Base-by-base conservation (phyloP, 1,140 invertebrate genomes). In the Diplogasteroides magnus region DNA sequence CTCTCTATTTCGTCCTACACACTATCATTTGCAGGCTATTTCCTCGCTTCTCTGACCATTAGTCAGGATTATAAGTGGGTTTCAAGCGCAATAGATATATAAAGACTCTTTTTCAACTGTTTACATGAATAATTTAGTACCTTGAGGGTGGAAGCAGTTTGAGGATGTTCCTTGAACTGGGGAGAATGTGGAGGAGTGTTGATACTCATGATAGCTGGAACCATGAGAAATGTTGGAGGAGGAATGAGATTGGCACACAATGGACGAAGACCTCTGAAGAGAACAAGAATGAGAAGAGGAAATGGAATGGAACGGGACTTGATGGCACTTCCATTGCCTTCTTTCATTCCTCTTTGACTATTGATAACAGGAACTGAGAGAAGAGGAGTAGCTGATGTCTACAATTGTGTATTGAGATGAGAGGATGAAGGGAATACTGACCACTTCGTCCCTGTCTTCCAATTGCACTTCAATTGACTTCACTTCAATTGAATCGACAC, bases 221-320 rank as follows among this genome's bases (percentile, higher is more conserved):
- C 70, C 64, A 72, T 67, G n/a, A 72, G 64, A 55, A 72, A 72
- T 55, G 70, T 72, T 63, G 70, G 70, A 1, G 70, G 67, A 63
- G 64, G 70, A 48, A 72, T 72, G 0, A 55, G 37, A 48, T 6
- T 11, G 37, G 37, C 6, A 48, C n/a, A n/a, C n/a, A n/a, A n/a
- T n/a, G n/a, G n/a, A n/a, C n/a, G 37, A 48, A 48, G 37, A 48
- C 19, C 6, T 48, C 37, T 19, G 37, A 48, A 48, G 6, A 48
- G 6, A 48, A 11, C 6, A 48, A 48, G 19, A 48, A 19, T 11
- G 37, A 11, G 37, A 48, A 48, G 19, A n/a, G n/a, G n/a, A n/a
- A n/a, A n/a, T n/a, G n/a, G n/a, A n/a, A n/a, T n/a, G n/a, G n/a
- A n/a, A n/a, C n/a, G 6, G 19, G 6, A 48, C 37, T 48, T 48